phyloP scores from a whole-genome alignment of 2,113 vertebrate species.

The Scomber scombrus region DNA sequence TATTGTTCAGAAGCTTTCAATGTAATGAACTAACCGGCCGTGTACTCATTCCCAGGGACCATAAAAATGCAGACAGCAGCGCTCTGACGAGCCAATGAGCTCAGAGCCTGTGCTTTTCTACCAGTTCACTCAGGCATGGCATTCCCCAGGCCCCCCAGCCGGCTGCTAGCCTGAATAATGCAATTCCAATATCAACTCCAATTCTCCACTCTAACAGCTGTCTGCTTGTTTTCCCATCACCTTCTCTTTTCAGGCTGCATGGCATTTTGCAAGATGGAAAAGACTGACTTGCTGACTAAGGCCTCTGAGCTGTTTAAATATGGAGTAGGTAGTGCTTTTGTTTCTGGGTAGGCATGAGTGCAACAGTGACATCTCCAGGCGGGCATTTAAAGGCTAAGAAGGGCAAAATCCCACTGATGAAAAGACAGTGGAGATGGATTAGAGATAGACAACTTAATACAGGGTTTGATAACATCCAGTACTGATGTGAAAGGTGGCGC shows the following conservation, averaged over 20 bases:
- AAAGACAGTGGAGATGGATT: not conserved
- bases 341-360: not conserved
- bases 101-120: slow-evolving; percentile 53
- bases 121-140: slow-evolving; percentile 58
- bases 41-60: slow-evolving; percentile 54
- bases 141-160: slow-evolving; percentile 45
- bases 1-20: slow-evolving; percentile 57
- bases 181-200: slow-evolving; percentile 77
- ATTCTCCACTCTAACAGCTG: slow-evolving; percentile 70
- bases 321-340: slow-evolving; percentile 26
- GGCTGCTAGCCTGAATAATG: slow-evolving; percentile 70
- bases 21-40: slow-evolving; percentile 71
- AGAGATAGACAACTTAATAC: too few species aligned
- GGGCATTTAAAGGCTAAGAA: slow-evolving; percentile 17
- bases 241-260: slow-evolving; percentile 61
- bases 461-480: not conserved
- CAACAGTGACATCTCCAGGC: slow-evolving; percentile 9
- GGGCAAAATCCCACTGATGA: not conserved
- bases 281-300: slow-evolving; percentile 50
- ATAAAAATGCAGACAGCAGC: slow-evolving; percentile 59
- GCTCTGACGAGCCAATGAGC: slow-evolving; percentile 37
- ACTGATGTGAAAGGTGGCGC: too few species aligned
- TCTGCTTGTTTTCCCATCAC: slow-evolving; percentile 63
- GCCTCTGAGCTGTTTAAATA: slow-evolving; percentile 41
- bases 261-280: slow-evolving; percentile 54